Conservation (phyloP, 2,888 invertebrate species). For the Mayetiola destructor region DNA sequence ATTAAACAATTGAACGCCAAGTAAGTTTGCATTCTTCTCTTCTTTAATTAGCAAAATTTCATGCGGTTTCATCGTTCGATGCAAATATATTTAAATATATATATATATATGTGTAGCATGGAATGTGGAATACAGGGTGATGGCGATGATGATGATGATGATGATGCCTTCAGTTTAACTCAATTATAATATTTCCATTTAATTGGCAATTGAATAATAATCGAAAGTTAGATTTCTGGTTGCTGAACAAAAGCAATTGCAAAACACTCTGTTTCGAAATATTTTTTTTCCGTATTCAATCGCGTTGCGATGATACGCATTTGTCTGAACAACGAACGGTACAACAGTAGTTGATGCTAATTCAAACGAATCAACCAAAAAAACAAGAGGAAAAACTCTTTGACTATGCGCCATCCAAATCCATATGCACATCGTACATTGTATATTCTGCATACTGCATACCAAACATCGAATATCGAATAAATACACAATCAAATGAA, state of each 20-base stretch:
- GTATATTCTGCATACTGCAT: no score
- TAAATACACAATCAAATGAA: background rate
- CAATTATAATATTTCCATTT: no score
- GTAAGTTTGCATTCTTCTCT: no score
- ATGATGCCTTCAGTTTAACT: no score
- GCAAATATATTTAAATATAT: background rate
- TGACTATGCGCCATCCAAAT: conserved; percentile 7
- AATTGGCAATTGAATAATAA: background rate
- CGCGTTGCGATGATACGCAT: background rate
- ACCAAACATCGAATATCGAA: no score
- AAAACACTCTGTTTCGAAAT: conserved; percentile 1
- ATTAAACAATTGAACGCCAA: conserved; percentile 51
- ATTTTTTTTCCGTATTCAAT: no score
- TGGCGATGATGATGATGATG: no score
- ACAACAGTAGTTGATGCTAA: no score
- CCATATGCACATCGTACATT: background rate
- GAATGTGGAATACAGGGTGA: no score
- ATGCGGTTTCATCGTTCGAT: background rate
- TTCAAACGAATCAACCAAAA: background rate
- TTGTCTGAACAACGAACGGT: background rate
- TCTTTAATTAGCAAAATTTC: background rate
- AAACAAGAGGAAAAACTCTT: conserved; percentile 1
- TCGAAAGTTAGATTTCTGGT: background rate
- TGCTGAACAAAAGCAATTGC: no score
- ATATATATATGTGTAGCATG: no score